These are phyloP conservation scores for Zaprionus camerounensis DNA, from an alignment of 1,140 invertebrate species.

Conservation along the genomic window DNA sequence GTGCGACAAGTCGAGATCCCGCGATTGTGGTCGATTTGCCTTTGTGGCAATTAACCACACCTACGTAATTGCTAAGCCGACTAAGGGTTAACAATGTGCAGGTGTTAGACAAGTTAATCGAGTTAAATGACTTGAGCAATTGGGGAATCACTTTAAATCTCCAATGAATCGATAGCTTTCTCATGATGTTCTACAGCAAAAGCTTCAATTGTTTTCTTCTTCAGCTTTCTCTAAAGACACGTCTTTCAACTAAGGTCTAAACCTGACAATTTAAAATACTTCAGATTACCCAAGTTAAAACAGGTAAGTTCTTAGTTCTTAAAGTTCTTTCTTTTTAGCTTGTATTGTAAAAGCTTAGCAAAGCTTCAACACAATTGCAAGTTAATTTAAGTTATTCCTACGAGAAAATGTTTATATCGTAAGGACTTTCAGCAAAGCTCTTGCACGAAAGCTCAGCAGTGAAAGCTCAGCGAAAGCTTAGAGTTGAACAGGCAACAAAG, in stretches of 20 bases:
- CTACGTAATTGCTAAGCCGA: not conserved
- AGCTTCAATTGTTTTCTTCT: too few species aligned
- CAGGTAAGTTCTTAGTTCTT: too few species aligned
- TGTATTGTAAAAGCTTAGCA: not conserved
- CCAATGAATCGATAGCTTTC: too few species aligned
- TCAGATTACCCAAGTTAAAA: too few species aligned
- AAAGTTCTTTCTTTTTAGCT: too few species aligned
- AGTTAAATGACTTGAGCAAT: constrained; percentile 10
- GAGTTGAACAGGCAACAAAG: not conserved
- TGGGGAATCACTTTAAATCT: not conserved
- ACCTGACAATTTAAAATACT: too few species aligned
- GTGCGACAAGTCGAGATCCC: not conserved
- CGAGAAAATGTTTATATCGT: constrained; percentile 4
- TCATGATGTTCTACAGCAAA: too few species aligned
- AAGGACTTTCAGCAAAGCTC: not conserved
- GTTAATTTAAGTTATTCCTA: constrained; percentile 10
- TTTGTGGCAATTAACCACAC: constrained; percentile 12
- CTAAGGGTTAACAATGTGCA: not conserved
- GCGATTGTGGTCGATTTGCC: not conserved
- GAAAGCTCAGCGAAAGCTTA: not conserved
- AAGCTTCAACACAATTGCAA: not conserved
- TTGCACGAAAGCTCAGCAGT: not conserved
- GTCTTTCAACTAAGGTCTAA: too few species aligned
- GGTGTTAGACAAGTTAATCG: not conserved
- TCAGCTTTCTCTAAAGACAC: too few species aligned